phyloP scores from a whole-genome alignment of 2,797 vertebrate species.

The Acrossocheilus wenchowensis region DNA sequence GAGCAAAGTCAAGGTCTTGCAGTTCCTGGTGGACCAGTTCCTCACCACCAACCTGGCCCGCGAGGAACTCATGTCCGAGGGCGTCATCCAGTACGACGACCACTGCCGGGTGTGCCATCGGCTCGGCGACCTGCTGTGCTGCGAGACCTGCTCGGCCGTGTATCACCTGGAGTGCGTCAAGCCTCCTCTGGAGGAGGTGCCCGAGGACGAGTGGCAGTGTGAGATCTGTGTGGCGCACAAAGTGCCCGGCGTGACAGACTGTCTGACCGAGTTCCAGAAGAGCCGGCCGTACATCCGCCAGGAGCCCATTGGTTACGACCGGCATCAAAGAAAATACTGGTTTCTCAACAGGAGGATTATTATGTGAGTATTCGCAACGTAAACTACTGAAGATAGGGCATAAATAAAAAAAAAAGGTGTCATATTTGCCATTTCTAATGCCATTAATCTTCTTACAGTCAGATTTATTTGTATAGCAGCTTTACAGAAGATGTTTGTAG shows the following conservation, averaged over 20 bases:
- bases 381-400: background rate
- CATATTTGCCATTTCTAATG: background rate
- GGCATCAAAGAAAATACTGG: slow-evolving; percentile 96
- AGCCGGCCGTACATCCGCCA: slow-evolving; percentile 94
- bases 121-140: slow-evolving; percentile 96
- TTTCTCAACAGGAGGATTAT: slow-evolving; percentile 95
- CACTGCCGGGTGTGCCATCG: slow-evolving; percentile 98
- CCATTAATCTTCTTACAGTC: too few relatives aligned
- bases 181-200: slow-evolving; percentile 92
- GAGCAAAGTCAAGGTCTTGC: slow-evolving; percentile 94
- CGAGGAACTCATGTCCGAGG: slow-evolving; percentile 97
- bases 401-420: too few relatives aligned
- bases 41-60: slow-evolving; percentile 97
- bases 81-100: slow-evolving; percentile 95
- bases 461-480: too few relatives aligned
- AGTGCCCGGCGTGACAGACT: slow-evolving; percentile 95
- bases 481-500: too few relatives aligned
- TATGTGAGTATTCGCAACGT: slow-evolving; percentile 84
- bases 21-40: slow-evolving; percentile 98
- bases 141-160: slow-evolving; percentile 96
- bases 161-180: slow-evolving; percentile 99
- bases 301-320: slow-evolving; percentile 94
- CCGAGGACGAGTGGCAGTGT: slow-evolving; percentile 99
- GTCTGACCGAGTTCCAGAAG: slow-evolving; percentile 94
- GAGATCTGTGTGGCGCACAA: slow-evolving; percentile 96